Evolutionary conservation across 1,140 invertebrate genomes (phyloP).

Genomic region (Linepithema humile): DNA sequence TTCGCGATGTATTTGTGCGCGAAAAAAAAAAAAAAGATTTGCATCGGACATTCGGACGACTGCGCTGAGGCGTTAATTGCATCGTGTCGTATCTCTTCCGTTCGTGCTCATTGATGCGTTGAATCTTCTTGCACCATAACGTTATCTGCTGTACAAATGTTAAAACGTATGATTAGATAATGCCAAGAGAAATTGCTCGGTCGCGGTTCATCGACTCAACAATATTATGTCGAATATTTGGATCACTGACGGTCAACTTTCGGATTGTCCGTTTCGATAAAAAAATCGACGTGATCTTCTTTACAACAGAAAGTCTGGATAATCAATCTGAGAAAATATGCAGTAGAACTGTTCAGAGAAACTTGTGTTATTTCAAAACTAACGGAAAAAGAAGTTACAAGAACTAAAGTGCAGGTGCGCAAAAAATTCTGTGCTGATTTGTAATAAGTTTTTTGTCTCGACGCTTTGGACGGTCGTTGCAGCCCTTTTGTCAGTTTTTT

Average conservation of each 20-base stretch:
- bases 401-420: too few species aligned
- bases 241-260: not conserved
- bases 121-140: not conserved
- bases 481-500: too few species aligned
- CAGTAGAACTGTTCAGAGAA: too few species aligned
- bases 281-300: not conserved
- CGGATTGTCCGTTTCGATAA: not conserved
- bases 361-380: too few species aligned
- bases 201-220: conserved; percentile 9
- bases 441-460: too few species aligned
- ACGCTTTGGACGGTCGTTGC: too few species aligned
- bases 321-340: too few species aligned
- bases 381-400: too few species aligned
- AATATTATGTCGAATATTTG: not conserved
- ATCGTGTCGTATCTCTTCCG: not conserved
- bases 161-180: conserved; percentile 18
- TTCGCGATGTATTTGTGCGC: not conserved
- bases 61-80: not conserved
- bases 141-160: not conserved
- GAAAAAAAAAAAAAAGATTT: not conserved
- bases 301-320: not conserved
- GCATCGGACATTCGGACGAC: not conserved
- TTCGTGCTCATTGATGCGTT: not conserved
- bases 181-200: not conserved
- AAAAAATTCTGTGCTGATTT: not conserved